Evolutionary conservation across 2,113 vertebrate species (phyloP), one percentile per base, ranked within the genome.

Genomic region (Aramus guarauna): DNA sequence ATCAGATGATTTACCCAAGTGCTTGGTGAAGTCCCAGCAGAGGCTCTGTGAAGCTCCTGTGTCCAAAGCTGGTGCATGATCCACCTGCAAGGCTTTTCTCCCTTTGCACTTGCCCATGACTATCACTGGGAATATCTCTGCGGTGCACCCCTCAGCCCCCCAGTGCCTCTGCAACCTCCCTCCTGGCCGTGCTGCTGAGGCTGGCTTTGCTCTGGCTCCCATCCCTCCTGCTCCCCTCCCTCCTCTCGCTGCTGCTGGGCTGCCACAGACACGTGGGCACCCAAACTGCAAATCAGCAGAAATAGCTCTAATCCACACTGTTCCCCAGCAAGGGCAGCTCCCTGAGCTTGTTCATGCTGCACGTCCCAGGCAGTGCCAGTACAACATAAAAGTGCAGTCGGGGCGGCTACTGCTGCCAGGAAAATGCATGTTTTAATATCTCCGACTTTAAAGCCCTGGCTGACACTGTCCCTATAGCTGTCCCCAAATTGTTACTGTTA

Each of bases 241-340:
- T 63, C 56, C 56, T 63, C 48, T 84, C 5, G 1, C 69, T 81
- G 78, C 64, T 81, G 53, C 78, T 69, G 85, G 59, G 77, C 59
- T 81, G 48, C n/a, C 67, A 30, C 41, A 22, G 66, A 36, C 2
- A 0, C 9, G 2, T 2, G 6, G 39, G 45, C 56, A 32, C 50
- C 11, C 30, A 19, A 68, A 56, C 37, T 77, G 85, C 66, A 43
- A 15, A 72, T 5, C n/a, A 13, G 75, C 88, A 95, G 77, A 64
- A 77, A 64, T 0, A 29, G 22, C 53, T 68, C 43, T 26, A 41
- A 94, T 37, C 34, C 1, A 0, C 1, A 1, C 39, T 43, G 15
- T 22, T 73, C 39, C 21, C 29, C 37, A 36, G 32, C 12, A 6
- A 90, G 39, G 59, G 59, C 68, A 73, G 73, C 68, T 88, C 82